phyloP scores from a whole-genome alignment of 2,113 vertebrate species.

The Hemiprocne comata region DNA sequence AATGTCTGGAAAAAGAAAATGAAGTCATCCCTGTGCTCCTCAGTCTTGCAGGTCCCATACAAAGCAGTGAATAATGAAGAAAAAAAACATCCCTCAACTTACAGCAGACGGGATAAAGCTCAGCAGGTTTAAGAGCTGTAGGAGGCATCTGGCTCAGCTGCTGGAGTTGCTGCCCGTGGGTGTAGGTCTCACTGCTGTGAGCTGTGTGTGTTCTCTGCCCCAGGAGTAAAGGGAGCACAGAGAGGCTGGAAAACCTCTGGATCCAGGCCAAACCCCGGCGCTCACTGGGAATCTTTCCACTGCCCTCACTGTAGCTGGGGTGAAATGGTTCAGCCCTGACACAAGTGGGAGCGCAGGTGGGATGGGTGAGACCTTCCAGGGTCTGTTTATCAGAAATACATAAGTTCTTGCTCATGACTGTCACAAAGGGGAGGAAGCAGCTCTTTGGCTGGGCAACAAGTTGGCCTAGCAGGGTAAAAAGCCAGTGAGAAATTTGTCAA shows the following conservation, averaged over 20 bases:
- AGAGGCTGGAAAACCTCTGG: neutral
- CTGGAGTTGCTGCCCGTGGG: rapidly evolving
- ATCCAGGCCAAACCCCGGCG: neutral
- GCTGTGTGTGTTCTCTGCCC: neutral
- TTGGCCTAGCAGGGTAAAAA: neutral
- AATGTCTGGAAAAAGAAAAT: neutral
- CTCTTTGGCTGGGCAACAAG: neutral
- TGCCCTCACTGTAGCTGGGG: neutral
- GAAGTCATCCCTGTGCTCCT: neutral
- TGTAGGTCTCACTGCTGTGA: neutral
- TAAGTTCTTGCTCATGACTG: rapidly evolving
- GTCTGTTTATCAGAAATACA: neutral
- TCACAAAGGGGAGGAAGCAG: neutral
- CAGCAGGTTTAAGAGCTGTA: neutral
- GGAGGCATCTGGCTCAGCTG: neutral
- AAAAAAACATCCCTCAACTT: neutral
- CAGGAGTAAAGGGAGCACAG: neutral
- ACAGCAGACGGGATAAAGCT: neutral
- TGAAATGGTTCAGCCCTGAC: rapidly evolving
- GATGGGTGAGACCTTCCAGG: neutral
- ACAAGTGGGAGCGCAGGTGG: rapidly evolving
- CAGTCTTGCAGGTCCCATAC: neutral
- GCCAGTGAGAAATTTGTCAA: neutral
- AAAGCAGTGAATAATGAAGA: neutral
- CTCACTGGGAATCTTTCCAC: neutral